phyloP scores from a whole-genome alignment of 2,797 vertebrate species.

The Poecile montanus region DNA sequence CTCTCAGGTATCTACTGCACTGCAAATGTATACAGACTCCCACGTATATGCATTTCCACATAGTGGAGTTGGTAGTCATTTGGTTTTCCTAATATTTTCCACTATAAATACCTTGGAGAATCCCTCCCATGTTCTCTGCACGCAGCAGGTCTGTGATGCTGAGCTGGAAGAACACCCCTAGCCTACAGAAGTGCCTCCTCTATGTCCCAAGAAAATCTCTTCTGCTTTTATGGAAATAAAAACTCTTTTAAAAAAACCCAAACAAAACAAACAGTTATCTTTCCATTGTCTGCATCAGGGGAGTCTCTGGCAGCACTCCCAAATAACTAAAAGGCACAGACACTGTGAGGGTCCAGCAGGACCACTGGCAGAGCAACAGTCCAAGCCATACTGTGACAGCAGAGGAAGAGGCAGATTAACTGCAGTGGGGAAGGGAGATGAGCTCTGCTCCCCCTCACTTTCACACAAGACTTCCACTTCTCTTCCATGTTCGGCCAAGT shows the following conservation, averaged over 20 bases:
- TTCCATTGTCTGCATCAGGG: not conserved
- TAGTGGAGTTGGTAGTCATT: not conserved
- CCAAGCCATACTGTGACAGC: not conserved
- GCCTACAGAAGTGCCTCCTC: not conserved
- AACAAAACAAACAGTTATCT: not conserved
- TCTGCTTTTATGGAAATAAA: not conserved
- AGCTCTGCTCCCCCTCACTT: not conserved
- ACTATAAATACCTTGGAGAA: not conserved
- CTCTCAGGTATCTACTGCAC: not conserved
- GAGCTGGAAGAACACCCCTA: not conserved
- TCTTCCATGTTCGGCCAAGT: not conserved
- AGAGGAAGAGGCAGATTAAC: not conserved
- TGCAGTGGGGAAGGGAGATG: not conserved
- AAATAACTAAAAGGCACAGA: not conserved
- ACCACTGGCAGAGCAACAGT: not conserved
- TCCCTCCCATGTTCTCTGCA: not conserved
- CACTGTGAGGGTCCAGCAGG: not conserved
- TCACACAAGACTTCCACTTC: not conserved
- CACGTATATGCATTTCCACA: not conserved
- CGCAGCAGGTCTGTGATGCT: not conserved
- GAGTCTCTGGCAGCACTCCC: not conserved
- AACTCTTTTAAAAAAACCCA: not conserved
- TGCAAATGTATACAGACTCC: not conserved
- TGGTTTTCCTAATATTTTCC: not conserved
- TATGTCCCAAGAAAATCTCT: not conserved